phyloP scores from a whole-genome alignment of 2,797 vertebrate genomes.

The Coreius guichenoti region DNA sequence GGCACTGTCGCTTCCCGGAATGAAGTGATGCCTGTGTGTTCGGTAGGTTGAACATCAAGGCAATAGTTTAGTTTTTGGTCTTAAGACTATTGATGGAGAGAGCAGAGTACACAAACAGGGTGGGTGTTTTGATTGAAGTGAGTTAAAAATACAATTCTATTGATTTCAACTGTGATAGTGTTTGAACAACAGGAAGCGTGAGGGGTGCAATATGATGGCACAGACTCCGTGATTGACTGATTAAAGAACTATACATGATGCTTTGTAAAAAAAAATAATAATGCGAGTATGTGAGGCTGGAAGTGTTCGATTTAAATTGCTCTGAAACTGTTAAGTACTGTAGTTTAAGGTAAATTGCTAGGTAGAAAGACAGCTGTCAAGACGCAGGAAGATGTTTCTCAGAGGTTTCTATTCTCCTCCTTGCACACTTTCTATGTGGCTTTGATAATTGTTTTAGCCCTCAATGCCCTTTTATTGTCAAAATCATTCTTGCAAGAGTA shows the following conservation, averaged over 20 bases:
- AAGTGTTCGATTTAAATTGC: constrained; percentile 37
- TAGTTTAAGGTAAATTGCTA: constrained; percentile 36
- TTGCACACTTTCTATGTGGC: constrained; percentile 19
- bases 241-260: constrained; percentile 44
- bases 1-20: constrained; percentile 75
- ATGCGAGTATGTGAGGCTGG: constrained; percentile 12
- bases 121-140: constrained; percentile 58
- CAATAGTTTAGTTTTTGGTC: constrained; percentile 48
- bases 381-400: constrained; percentile 3
- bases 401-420: constrained; percentile 6
- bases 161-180: constrained; percentile 49
- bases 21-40: constrained; percentile 65
- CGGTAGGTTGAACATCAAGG: constrained; percentile 50
- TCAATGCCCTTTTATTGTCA: constrained; percentile 15
- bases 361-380: constrained; percentile 29
- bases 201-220: constrained; percentile 36
- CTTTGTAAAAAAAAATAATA: constrained; percentile 51
- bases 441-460: constrained; percentile 45
- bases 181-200: constrained; percentile 51
- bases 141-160: constrained; percentile 59
- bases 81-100: constrained; percentile 54
- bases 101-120: constrained; percentile 53
- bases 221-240: constrained; percentile 43
- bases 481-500: not conserved
- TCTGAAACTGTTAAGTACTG: constrained; percentile 36